Base-by-base conservation (phyloP, 2,888 invertebrate genomes). In the Anodontia alba region DNA sequence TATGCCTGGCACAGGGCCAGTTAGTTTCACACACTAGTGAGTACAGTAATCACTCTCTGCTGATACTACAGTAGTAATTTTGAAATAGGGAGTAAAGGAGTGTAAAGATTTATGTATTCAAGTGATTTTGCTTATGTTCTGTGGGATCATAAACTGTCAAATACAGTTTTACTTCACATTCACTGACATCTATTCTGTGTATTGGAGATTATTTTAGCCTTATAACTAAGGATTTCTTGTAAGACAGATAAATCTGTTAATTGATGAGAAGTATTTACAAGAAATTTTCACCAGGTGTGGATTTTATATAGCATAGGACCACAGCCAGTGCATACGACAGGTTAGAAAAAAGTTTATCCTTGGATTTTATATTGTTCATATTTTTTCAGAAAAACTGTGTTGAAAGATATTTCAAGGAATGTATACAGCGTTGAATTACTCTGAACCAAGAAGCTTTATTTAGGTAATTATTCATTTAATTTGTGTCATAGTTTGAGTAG, bases 21-120 rank as follows among this genome's bases (percentile, higher is more conserved):
- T 33, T 62, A 29, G 26, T 62, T 62, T 62, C 62, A 62, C 62
- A 62, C 62, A 20, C 38, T 5, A 38, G 38, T 38, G 38, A 38
- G 38, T 38, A 12, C 23, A 54, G 46, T 46, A 20, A 54, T 33
- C 31, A 10, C 20, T 62, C 33, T 31, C 33, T 62, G 33, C 7
- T 33, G 62, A 62, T 62, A 62, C 62, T 62, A 62, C 62, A 62
- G 62, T 62, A 62, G 62, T 62, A 62, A 62, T 29, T n/a, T 33
- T 62, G 62, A 62, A 23, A n/a, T n/a, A 31, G 17, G 62, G 62
- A 54, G 8, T 10, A 23, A 3, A 23, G 62, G 33, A 33, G 31
- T 31, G 31, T 57, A 10, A 3, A 5, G 17, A 23, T 57, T 23
- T 29, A 29, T 57, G 57, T 33, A 62, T 12, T 20, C 10, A 46